phyloP scores from a whole-genome alignment of 2,113 vertebrate species.

The Elephantulus edwardii region DNA sequence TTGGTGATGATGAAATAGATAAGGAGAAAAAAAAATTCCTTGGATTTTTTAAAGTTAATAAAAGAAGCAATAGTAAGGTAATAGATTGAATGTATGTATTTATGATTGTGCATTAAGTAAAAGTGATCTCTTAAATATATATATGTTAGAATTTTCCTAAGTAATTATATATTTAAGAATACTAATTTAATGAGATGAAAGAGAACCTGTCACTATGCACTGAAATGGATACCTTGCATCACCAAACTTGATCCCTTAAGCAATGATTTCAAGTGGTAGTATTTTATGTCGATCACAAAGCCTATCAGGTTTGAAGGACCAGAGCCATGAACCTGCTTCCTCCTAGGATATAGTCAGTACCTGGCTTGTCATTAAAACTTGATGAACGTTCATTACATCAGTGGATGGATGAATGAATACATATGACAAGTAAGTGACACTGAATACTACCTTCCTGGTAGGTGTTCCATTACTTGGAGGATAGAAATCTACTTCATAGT shows the following conservation, averaged over 20 bases:
- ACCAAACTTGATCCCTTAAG: too few species aligned
- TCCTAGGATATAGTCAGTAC: rapidly evolving
- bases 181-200: neutral
- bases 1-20: slow-evolving; percentile 84
- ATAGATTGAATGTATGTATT: neutral
- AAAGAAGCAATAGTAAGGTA: slow-evolving; percentile 90
- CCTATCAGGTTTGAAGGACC: rapidly evolving
- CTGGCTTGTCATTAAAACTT: neutral
- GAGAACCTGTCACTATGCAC: neutral
- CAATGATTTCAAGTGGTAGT: too few species aligned
- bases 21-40: slow-evolving; percentile 91
- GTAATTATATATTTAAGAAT: neutral
- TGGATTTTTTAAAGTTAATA: slow-evolving; percentile 90
- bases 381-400: rapidly evolving
- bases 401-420: neutral
- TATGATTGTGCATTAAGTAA: neutral
- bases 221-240: rapidly evolving
- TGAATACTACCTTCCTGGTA: neutral
- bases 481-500: neutral
- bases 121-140: neutral
- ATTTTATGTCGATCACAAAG: rapidly evolving
- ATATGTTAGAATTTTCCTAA: neutral
- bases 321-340: neutral
- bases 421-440: neutral
- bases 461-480: neutral